Percentiles rank a stretch among this genome's conserved stretches.
Conservation (phyloP, 2,797 vertebrate genomes). For the Amazona finschi region DNA sequence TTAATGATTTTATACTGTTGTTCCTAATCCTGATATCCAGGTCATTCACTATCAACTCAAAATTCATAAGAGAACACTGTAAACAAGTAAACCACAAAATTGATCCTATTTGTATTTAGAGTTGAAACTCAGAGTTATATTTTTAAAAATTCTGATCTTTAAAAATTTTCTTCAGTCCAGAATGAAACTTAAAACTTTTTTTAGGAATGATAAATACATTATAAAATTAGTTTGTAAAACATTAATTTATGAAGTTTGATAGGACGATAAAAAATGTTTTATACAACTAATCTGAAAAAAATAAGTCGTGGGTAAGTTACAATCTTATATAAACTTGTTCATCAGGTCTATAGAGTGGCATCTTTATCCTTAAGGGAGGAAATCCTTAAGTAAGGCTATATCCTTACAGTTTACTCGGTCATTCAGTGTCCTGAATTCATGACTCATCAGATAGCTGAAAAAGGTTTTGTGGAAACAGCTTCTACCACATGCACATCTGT, state of each 20-base stretch:
- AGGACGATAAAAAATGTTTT: rapidly evolving
- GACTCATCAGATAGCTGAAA: not conserved
- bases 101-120: not conserved
- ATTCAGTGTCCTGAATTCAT: not conserved
- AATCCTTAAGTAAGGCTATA: not conserved
- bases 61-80: not conserved
- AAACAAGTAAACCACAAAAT: not conserved
- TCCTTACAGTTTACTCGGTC: not conserved
- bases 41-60: not conserved
- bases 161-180: not conserved
- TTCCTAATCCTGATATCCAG: not conserved
- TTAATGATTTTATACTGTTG: not conserved
- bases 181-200: not conserved
- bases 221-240: not conserved
- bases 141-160: not conserved
- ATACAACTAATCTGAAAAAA: not conserved
- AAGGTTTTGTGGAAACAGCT: rapidly evolving
- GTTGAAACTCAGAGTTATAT: not conserved
- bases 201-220: not conserved
- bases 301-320: not conserved
- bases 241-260: not conserved
- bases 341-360: not conserved
- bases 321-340: not conserved
- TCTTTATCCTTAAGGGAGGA: not conserved
- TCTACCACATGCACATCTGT: not conserved